A percentile compares a stretch with the other conserved stretches of the same genome.
These are phyloP conservation scores for Falco columbarius DNA, from an alignment of 2,797 vertebrate species.

Conservation along the genomic window DNA sequence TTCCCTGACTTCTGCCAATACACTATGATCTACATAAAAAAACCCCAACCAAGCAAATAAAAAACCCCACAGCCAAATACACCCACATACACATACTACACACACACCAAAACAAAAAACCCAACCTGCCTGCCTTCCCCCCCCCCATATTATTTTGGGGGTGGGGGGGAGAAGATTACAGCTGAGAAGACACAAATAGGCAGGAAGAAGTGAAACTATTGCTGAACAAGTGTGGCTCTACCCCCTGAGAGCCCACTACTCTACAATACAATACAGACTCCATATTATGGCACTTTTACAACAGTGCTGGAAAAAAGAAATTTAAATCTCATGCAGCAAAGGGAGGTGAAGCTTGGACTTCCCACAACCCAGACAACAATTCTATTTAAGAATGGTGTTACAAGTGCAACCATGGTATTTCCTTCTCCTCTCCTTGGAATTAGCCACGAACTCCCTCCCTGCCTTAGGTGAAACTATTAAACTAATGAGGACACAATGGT, in stretches of 20 bases:
- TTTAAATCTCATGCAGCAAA: neutral
- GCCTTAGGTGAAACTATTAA: neutral
- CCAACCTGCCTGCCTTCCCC: no score
- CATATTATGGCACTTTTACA: neutral
- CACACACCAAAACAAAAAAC: neutral
- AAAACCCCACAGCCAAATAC: neutral
- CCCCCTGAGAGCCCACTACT: neutral
- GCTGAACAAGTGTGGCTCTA: neutral
- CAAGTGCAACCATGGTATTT: neutral
- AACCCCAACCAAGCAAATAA: neutral
- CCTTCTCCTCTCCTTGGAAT: neutral
- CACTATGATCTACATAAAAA: neutral
- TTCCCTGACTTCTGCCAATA: neutral
- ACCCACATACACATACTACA: no score
- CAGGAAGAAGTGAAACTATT: neutral
- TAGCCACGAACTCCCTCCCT: neutral
- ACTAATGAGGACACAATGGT: neutral
- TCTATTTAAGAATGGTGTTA: neutral
- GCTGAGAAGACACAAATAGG: neutral
- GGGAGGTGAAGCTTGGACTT: neutral
- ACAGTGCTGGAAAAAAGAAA: neutral
- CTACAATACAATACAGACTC: neutral
- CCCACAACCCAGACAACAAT: neutral
- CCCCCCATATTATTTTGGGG: no score
- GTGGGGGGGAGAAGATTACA: neutral